A percentile compares a stretch with the other conserved stretches of the same genome.
phyloP scores from a whole-genome alignment of 2,888 invertebrate genomes.

The Scaptodrosophila latifasciaeformis region DNA sequence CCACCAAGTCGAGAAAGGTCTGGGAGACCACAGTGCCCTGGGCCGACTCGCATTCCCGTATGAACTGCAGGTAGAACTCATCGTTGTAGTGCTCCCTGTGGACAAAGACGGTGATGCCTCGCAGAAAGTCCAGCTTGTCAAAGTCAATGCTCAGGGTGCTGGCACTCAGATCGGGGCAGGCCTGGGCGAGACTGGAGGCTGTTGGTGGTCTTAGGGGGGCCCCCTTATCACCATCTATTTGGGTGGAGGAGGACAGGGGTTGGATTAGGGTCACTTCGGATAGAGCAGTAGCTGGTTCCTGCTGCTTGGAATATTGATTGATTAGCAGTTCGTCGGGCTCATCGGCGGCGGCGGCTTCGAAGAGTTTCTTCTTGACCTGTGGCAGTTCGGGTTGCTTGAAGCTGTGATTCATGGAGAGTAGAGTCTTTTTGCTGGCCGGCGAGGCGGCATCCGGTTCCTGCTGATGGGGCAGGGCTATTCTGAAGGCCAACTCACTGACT shows the following conservation, averaged over 20 bases:
- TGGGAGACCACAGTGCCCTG: slow-evolving; percentile 77
- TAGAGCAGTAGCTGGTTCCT: slow-evolving; percentile 57
- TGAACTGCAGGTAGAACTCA: slow-evolving; percentile 74
- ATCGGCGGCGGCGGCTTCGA: slow-evolving; percentile 18
- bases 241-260: slow-evolving; percentile 53
- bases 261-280: slow-evolving; percentile 8
- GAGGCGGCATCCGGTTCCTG: slow-evolving; percentile 76
- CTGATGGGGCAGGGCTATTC: slow-evolving; percentile 61
- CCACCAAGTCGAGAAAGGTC: slow-evolving; percentile 77
- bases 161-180: slow-evolving; percentile 50
- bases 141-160: slow-evolving; percentile 68
- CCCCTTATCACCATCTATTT: slow-evolving; percentile 16
- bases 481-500: slow-evolving; percentile 75
- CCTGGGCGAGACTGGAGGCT: background rate
- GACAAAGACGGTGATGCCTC: slow-evolving; percentile 72
- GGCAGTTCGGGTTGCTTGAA: slow-evolving; percentile 70
- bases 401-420: slow-evolving; percentile 73
- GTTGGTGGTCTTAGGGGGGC: no score
- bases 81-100: slow-evolving; percentile 75
- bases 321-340: slow-evolving; percentile 53
- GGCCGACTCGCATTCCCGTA: slow-evolving; percentile 77
- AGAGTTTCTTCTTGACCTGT: slow-evolving; percentile 68
- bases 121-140: slow-evolving; percentile 69
- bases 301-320: slow-evolving; percentile 70
- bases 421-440: slow-evolving; percentile 78